These are phyloP conservation scores for Brenthis ino DNA, from an alignment of 2,888 invertebrate species.

Conservation along the genomic window DNA sequence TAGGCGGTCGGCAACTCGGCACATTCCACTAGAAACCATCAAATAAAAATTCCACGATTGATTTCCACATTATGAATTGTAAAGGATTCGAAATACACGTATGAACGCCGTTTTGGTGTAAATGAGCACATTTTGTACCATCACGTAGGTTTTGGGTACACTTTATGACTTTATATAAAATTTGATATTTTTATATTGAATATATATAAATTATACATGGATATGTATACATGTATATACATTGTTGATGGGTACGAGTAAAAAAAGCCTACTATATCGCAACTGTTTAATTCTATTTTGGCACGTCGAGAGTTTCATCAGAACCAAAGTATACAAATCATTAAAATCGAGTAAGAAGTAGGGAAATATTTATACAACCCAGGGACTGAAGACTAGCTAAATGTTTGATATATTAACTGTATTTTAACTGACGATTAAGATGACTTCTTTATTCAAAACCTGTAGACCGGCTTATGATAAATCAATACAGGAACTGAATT, in stretches of 20 bases:
- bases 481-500: slow-evolving; percentile 74
- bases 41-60: slow-evolving; percentile 77
- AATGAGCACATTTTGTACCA: slow-evolving; percentile 78
- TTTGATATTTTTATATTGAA: slow-evolving; percentile 82
- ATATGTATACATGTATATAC: slow-evolving; percentile 82
- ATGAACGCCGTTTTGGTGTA: slow-evolving; percentile 75
- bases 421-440: slow-evolving; percentile 78
- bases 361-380: slow-evolving; percentile 81
- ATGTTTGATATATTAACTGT: slow-evolving; percentile 82
- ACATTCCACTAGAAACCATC: slow-evolving; percentile 80
- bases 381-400: slow-evolving; percentile 82
- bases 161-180: slow-evolving; percentile 83
- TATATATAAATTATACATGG: slow-evolving; percentile 83
- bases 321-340: slow-evolving; percentile 83
- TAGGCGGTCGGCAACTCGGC: slow-evolving; percentile 82
- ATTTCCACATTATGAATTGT: slow-evolving; percentile 77
- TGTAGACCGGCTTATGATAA: slow-evolving; percentile 70
- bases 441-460: slow-evolving; percentile 79
- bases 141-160: slow-evolving; percentile 83
- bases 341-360: slow-evolving; percentile 81
- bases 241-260: slow-evolving; percentile 81
- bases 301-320: slow-evolving; percentile 81
- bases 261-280: slow-evolving; percentile 77
- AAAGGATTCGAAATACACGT: slow-evolving; percentile 77
- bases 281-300: slow-evolving; percentile 82